Base-by-base conservation (phyloP, 2,888 invertebrate genomes). In the Stomorhina lunata region DNA sequence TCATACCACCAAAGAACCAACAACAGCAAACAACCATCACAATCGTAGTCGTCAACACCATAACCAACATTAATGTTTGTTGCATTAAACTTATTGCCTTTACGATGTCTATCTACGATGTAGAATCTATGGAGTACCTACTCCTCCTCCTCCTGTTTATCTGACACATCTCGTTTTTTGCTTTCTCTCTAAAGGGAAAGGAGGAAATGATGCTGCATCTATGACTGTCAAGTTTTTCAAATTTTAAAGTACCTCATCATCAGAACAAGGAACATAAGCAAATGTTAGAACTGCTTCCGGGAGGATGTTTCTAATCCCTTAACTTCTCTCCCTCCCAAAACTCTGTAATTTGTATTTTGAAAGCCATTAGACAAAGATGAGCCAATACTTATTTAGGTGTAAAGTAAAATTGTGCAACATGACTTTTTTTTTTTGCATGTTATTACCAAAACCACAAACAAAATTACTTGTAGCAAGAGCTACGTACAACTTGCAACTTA, bases 321-420 rank as follows among this genome's bases (percentile, higher is more conserved):
- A 63, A 25, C 43, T 17, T 6, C 29, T 55, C 0, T 5, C 6
- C n/a, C 10, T 25, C 4, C 48, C 10, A 4, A 3, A 50, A 27
- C n/a, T 37, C 32, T 27, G 6, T 10, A 27, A 4, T n/a, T 32
- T 50, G 40, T 2, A 40, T 43, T 43, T n/a, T 48, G 22, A 48
- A n/a, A 17, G 15, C 9, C 43, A 61, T 43, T 15, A n/a, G n/a
- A n/a, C n/a, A n/a, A 59, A 37, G 22, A 25, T 65, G 45, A 27
- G 12, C 17, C 29, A 27, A 43, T 20, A 6, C 12, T 17, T 12
- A 6, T 20, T 9, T 12, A 29, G 17, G 59, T 61, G 71, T 50
- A 53, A 50, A 68, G 59, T 68, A 40, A 29, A 68, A 68, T 77
- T 77, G 59, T 68, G 68, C 68, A 77, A 77, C 59, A 69, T 77